Percentiles rank a stretch among this genome's conserved stretches.
phyloP scores from a whole-genome alignment of 2,113 vertebrate genomes.

The Sorex araneus region DNA sequence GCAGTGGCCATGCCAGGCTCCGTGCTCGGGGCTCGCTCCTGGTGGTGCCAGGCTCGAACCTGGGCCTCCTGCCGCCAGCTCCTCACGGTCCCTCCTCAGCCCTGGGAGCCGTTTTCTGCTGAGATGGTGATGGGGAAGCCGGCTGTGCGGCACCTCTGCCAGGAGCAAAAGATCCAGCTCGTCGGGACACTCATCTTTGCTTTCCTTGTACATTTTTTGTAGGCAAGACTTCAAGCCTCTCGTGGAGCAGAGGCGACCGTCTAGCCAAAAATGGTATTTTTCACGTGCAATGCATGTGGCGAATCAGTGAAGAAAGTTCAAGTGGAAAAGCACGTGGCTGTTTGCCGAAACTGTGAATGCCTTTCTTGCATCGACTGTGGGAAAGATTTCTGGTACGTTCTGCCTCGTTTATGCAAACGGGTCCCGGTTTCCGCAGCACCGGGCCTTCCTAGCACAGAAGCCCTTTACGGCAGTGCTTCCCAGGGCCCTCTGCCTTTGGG shows the following conservation, averaged over 20 bases:
- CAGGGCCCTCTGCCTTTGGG: too few species aligned
- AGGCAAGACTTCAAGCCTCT: background rate
- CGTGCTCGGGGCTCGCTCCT: too few species aligned
- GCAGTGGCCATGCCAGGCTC: too few species aligned
- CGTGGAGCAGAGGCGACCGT: background rate
- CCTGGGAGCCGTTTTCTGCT: too few species aligned
- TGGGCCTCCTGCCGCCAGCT: too few species aligned
- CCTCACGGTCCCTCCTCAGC: too few species aligned
- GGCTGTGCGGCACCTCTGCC: too few species aligned
- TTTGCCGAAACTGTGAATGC: conserved; percentile 92
- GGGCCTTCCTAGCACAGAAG: background rate
- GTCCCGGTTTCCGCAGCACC: background rate
- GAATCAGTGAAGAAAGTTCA: conserved; percentile 97
- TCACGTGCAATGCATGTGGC: conserved; percentile 95
- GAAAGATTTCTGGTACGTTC: conserved; percentile 95
- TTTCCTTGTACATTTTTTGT: background rate
- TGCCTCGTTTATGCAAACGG: background rate
- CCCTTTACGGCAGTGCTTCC: too few species aligned
- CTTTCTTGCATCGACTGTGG: conserved; percentile 98
- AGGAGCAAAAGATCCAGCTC: too few species aligned
- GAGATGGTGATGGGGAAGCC: too few species aligned
- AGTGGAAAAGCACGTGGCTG: conserved; percentile 94
- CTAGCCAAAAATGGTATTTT: conserved; percentile 94
- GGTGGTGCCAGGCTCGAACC: too few species aligned
- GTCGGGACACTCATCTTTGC: background rate